Percentiles rank a stretch among this genome's conserved stretches.
These are phyloP conservation scores for Aegotheles bennettii DNA, from an alignment of 2,113 vertebrate genomes.

Conservation along the genomic window DNA sequence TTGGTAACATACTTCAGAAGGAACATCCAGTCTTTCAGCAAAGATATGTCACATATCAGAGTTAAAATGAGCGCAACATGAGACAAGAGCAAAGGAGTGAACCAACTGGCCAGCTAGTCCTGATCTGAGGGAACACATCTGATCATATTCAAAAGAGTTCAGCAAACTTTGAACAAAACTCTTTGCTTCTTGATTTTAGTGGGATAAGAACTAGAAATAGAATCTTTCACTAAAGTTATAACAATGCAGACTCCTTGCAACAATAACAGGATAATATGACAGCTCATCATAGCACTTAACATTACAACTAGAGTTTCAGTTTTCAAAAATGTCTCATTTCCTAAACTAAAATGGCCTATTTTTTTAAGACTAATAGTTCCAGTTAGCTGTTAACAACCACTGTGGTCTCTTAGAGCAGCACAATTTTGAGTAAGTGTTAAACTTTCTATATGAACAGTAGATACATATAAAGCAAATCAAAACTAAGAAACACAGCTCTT, in stretches of 20 bases:
- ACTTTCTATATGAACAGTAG: too few species aligned
- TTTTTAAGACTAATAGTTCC: neutral
- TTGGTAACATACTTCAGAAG: neutral
- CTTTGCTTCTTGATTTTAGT: neutral
- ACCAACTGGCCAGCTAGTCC: neutral
- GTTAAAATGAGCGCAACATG: neutral
- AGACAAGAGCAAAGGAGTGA: neutral
- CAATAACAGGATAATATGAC: neutral
- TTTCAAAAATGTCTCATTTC: neutral
- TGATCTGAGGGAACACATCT: neutral
- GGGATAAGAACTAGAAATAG: neutral
- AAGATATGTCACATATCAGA: neutral
- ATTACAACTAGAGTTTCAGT: neutral
- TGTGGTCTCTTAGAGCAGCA: too few species aligned
- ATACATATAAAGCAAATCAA: too few species aligned
- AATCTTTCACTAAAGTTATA: neutral
- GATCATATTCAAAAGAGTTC: neutral
- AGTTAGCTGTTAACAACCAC: too few species aligned
- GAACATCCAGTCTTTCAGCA: neutral
- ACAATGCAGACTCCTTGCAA: neutral
- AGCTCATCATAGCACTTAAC: neutral
- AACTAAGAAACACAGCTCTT: too few species aligned
- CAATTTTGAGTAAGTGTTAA: too few species aligned
- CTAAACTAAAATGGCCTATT: neutral
- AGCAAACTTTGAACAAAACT: neutral